phyloP scores from a whole-genome alignment of 2,797 vertebrate genomes.

The Otolemur crassicaudatus region DNA sequence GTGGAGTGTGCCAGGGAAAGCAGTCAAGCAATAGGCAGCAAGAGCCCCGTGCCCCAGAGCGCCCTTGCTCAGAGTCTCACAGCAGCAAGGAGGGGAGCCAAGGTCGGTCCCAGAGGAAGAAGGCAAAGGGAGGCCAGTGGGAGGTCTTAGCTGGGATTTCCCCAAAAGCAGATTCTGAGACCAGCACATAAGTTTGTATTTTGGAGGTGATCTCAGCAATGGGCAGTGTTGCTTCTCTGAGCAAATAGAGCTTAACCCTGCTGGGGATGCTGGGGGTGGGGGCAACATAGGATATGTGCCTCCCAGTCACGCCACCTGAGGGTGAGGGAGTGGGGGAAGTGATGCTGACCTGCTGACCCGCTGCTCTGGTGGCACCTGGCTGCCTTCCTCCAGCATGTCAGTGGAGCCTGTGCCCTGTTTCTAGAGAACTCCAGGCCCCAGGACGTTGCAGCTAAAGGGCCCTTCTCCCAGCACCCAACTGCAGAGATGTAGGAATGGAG shows the following conservation, averaged over 20 bases:
- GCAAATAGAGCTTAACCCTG: background rate
- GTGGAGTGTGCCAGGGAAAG: background rate
- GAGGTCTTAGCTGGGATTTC: background rate
- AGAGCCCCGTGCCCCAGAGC: background rate
- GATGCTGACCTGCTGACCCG: background rate
- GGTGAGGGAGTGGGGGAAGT: background rate
- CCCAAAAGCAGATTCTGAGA: background rate
- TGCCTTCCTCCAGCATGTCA: background rate
- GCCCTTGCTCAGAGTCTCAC: background rate
- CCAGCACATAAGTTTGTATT: background rate
- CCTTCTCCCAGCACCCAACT: background rate
- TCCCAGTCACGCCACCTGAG: background rate
- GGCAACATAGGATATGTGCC: rapidly evolving
- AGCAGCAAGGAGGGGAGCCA: background rate
- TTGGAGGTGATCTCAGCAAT: background rate
- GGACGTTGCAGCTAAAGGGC: background rate
- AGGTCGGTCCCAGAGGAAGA: background rate
- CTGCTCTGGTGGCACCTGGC: background rate
- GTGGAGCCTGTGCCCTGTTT: background rate
- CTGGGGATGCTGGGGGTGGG: background rate
- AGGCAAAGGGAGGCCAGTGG: background rate
- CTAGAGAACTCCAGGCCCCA: background rate
- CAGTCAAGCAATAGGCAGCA: background rate
- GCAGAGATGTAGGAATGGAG: background rate
- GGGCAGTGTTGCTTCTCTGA: background rate